phyloP scores from a whole-genome alignment of 1,140 invertebrate species.

The Drosophila arawakana region DNA sequence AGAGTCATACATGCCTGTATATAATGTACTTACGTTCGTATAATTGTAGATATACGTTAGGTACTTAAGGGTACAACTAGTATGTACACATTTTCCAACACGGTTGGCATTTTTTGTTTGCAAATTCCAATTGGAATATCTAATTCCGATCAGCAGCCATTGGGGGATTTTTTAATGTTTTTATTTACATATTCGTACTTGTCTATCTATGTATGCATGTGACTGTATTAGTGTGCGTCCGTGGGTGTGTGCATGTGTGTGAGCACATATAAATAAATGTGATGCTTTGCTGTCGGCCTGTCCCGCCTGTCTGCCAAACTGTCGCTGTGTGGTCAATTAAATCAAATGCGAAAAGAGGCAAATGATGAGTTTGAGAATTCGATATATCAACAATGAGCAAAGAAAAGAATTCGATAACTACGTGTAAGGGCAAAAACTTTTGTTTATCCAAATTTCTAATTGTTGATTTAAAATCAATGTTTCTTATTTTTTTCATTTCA shows the following conservation, averaged over 20 bases:
- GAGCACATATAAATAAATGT: slow-evolving; percentile 44
- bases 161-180: slow-evolving; percentile 63
- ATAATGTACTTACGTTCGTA: slow-evolving; percentile 27
- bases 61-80: slow-evolving; percentile 46
- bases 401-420: slow-evolving; percentile 9
- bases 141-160: slow-evolving; percentile 38
- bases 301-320: slow-evolving; percentile 19
- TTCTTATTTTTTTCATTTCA: slow-evolving; percentile 25
- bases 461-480: slow-evolving; percentile 40
- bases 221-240: slow-evolving; percentile 10
- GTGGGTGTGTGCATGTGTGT: slow-evolving; percentile 12
- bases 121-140: slow-evolving; percentile 50
- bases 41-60: slow-evolving; percentile 26
- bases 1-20: slow-evolving; percentile 27
- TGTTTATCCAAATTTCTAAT: slow-evolving; percentile 22
- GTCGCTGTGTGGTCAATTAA: slow-evolving; percentile 70
- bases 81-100: slow-evolving; percentile 49
- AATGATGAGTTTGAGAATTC: slow-evolving; percentile 69
- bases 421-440: slow-evolving; percentile 34
- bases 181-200: slow-evolving; percentile 70
- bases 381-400: slow-evolving; percentile 53
- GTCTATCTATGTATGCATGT: slow-evolving; percentile 22
- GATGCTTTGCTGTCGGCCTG: slow-evolving; percentile 36
- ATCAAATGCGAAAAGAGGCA: slow-evolving; percentile 53
- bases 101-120: slow-evolving; percentile 26